Conservation (phyloP, 2,888 invertebrate species). For the Tetragnatha montana region DNA sequence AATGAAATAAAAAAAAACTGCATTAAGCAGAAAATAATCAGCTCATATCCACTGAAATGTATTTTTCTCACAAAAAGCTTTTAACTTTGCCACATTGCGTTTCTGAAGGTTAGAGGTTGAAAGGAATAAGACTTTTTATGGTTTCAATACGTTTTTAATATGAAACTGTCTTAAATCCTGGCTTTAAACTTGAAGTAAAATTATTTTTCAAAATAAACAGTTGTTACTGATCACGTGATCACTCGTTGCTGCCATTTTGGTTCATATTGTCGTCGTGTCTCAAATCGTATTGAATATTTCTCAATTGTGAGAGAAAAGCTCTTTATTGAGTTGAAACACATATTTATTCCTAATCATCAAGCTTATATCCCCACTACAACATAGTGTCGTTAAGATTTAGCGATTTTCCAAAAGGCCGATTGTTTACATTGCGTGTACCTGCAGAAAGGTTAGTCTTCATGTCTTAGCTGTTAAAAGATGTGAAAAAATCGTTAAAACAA, state of each 20-base stretch:
- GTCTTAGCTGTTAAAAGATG: background rate
- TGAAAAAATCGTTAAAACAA: background rate
- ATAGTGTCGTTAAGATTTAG: slow-evolving; percentile 13
- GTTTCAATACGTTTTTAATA: too few relatives aligned
- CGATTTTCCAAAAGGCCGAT: slow-evolving; percentile 18
- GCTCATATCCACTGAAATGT: too few relatives aligned
- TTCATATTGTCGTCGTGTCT: slow-evolving; percentile 69
- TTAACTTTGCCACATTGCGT: too few relatives aligned
- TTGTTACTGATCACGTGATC: slow-evolving; percentile 60
- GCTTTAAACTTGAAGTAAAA: too few relatives aligned
- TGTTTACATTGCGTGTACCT: slow-evolving; percentile 67
- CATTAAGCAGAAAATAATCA: too few relatives aligned
- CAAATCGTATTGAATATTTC: slow-evolving; percentile 35
- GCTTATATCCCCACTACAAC: slow-evolving; percentile 8
- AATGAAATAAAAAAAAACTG: too few relatives aligned
- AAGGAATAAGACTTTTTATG: too few relatives aligned
- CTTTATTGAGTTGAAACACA: slow-evolving; percentile 21
- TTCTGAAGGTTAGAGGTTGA: too few relatives aligned
- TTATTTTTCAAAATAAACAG: background rate
- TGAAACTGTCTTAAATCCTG: too few relatives aligned
- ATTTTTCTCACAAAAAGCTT: too few relatives aligned
- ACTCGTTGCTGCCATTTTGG: slow-evolving; percentile 67
- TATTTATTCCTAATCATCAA: slow-evolving; percentile 47
- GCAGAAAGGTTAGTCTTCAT: slow-evolving; percentile 63
- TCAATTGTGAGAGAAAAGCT: slow-evolving; percentile 28